Conservation (phyloP, 2,888 invertebrate genomes). For the Crocallis elinguaria region DNA sequence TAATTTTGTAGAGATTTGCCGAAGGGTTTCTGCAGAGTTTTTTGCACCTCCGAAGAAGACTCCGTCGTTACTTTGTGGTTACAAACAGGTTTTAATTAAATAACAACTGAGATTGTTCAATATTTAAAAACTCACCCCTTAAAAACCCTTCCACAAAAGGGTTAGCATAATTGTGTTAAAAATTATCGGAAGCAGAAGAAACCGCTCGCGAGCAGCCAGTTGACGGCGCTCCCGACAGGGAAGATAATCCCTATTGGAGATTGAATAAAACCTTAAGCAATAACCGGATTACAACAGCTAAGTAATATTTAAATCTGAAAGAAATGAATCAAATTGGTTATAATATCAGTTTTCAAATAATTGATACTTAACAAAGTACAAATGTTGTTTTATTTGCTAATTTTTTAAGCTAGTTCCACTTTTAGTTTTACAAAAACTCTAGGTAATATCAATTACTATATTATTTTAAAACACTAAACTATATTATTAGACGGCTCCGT, state of each 20-base stretch:
- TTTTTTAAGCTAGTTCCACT: too few relatives aligned
- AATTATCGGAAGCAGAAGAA: slow-evolving; percentile 47
- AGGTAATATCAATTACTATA: too few relatives aligned
- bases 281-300: slow-evolving; percentile 60
- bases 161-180: slow-evolving; percentile 56
- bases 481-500: too few relatives aligned
- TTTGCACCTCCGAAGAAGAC: background rate
- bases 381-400: too few relatives aligned
- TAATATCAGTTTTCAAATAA: too few relatives aligned
- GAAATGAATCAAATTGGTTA: too few relatives aligned
- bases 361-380: too few relatives aligned
- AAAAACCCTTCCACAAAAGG: slow-evolving; percentile 38
- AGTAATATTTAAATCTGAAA: background rate
- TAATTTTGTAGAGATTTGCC: slow-evolving; percentile 1
- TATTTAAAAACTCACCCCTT: slow-evolving; percentile 12
- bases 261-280: slow-evolving; percentile 69
- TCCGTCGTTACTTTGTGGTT: slow-evolving; percentile 6
- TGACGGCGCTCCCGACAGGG: slow-evolving; percentile 26
- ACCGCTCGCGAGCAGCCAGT: slow-evolving; percentile 32
- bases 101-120: slow-evolving; percentile 16
- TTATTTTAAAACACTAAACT: too few relatives aligned
- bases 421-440: too few relatives aligned
- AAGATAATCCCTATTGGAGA: slow-evolving; percentile 63
- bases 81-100: slow-evolving; percentile 15
- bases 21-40: background rate